Base-by-base conservation (phyloP, 1,140 invertebrate species). In the Maniola jurtina region DNA sequence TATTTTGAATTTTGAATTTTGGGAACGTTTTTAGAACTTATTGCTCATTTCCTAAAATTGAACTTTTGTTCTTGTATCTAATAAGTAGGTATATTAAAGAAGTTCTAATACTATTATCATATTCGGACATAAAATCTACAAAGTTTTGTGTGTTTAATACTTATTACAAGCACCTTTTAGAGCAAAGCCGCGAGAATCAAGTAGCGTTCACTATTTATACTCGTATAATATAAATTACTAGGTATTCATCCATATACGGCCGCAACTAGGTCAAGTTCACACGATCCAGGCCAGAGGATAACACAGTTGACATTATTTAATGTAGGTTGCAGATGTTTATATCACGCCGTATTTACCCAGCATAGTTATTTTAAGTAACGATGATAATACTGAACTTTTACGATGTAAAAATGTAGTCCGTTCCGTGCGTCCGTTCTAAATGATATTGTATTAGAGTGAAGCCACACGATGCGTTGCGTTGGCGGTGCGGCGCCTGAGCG, bases 221-320 rank as follows among this genome's bases (percentile, higher is more conserved):
- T 25, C 25, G 25, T 25, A 25, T 25, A 25, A 82, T 84, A 81
- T 80, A 72, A 77, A 81, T 79, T 50, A 61, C 35, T 82, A 83
- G 67, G 58, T 77, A 79, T 77, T 81, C 79, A 77, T 70, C 79
- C 70, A 81, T 77, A 77, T 80, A 81, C 67, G 70, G 73, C 70
- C 16, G 57, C 66, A 86, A 86, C 70, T 86, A 58, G 85, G 87
- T 86, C 87, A 89, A 89, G 87, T 88, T 88, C 85, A 80, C 74
- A 74, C 71, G 83, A 86, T 77, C 79, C 81, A 84, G 87, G 81
- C 70, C 87, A 84, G 84, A 89, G 87, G 85, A 89, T 86, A 89
- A 88, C 76, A 83, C 77, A 83, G 74, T 86, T 80, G 79, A 80
- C 79, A 81, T 68, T 74, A 73, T 76, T 70, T 61, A 71, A 80